Conservation (phyloP, 2,113 vertebrate genomes). For the Corapipo altera region DNA sequence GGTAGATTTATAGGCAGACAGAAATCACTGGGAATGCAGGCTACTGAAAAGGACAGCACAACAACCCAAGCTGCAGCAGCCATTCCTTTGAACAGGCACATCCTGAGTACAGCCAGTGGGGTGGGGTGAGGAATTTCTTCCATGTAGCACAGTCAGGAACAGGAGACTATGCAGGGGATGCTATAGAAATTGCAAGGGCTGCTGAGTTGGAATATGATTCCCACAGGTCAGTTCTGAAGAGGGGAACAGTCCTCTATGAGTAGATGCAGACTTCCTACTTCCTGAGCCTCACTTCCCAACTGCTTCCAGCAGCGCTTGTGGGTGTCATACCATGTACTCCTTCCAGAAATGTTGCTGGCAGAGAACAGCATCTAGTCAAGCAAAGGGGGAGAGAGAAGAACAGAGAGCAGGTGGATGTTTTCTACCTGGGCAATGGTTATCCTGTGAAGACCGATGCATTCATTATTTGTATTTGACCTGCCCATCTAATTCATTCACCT, state of each 20-base stretch:
- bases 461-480: background rate
- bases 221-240: background rate
- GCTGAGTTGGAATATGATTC: background rate
- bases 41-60: background rate
- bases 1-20: background rate
- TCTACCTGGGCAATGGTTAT: background rate
- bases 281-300: accelerated
- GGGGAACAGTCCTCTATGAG: background rate
- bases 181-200: background rate
- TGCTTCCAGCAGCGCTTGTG: background rate
- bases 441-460: background rate
- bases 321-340: background rate
- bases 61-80: background rate
- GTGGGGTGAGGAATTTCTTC: background rate
- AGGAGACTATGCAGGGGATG: background rate
- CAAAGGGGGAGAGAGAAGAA: background rate
- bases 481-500: background rate
- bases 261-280: background rate
- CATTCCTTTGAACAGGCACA: background rate
- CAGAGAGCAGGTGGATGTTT: background rate
- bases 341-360: background rate
- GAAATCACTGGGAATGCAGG: background rate
- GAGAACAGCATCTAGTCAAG: background rate
- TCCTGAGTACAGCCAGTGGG: background rate
- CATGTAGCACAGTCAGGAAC: background rate